These are phyloP conservation scores for Drosophila miranda DNA, from an alignment of 1,140 invertebrate species.

Conservation along the genomic window DNA sequence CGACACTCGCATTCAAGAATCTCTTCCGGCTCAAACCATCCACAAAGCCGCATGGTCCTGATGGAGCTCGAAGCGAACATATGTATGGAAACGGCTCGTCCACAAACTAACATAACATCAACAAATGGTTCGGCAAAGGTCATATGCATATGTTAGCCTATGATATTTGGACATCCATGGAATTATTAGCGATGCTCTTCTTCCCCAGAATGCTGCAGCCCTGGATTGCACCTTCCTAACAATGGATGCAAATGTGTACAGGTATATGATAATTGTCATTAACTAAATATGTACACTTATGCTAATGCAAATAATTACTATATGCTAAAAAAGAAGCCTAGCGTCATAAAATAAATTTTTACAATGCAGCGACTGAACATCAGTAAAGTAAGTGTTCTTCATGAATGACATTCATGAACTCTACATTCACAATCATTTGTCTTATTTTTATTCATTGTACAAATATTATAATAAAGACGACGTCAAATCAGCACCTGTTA, in stretches of 20 bases:
- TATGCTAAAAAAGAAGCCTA: conserved; percentile 32
- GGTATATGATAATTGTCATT: conserved; percentile 19
- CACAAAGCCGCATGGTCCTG: conserved; percentile 28
- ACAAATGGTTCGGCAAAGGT: conserved; percentile 2
- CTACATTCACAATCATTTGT: too few relatives aligned
- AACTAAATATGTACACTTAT: conserved; percentile 9
- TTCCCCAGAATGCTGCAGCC: conserved; percentile 46
- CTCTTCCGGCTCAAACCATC: conserved; percentile 59
- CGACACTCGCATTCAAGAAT: conserved; percentile 59
- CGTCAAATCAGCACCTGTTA: too few relatives aligned
- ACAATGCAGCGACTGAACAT: conserved; percentile 44
- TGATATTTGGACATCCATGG: conserved; percentile 53
- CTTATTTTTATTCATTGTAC: too few relatives aligned
- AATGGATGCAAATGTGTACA: conserved; percentile 37
- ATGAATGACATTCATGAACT: too few relatives aligned
- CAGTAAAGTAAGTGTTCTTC: neutral
- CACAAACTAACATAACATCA: conserved; percentile 52
- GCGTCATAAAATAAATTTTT: conserved; percentile 35
- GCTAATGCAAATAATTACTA: conserved; percentile 22
- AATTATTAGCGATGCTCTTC: conserved; percentile 50
- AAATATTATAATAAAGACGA: too few relatives aligned
- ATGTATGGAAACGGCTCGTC: conserved; percentile 61
- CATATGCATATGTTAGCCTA: conserved; percentile 22
- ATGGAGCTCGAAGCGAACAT: conserved; percentile 1
- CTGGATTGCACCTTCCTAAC: conserved; percentile 57